These are phyloP conservation scores for Gymnoscelis rufifasciata DNA, from an alignment of 2,888 invertebrate genomes.

Conservation along the genomic window DNA sequence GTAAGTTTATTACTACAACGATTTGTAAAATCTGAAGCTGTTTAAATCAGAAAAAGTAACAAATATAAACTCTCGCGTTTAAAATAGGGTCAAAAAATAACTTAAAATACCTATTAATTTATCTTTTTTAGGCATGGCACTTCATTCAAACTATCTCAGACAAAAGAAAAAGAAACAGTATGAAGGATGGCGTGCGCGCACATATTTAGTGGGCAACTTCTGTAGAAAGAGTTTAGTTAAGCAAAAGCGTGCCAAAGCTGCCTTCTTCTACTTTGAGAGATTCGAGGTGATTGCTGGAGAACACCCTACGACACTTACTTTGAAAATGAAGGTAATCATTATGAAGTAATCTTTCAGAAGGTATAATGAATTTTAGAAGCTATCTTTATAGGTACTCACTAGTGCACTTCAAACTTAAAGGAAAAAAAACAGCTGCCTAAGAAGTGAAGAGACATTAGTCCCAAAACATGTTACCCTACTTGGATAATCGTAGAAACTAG, in stretches of 20 bases:
- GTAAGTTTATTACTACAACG: slow-evolving; percentile 31
- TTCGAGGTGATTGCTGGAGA: slow-evolving; percentile 53
- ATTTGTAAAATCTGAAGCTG: too few species aligned
- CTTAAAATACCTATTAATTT: neutral
- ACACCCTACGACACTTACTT: slow-evolving; percentile 38
- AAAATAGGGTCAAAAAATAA: too few species aligned
- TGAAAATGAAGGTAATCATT: slow-evolving; percentile 34
- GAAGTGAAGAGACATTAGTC: too few species aligned
- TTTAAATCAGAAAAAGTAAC: too few species aligned
- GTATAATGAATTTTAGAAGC: too few species aligned
- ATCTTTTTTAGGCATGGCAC: slow-evolving; percentile 39
- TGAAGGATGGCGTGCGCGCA: slow-evolving; percentile 52
- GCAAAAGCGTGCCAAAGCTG: slow-evolving; percentile 23
- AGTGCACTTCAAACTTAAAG: too few species aligned
- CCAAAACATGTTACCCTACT: too few species aligned
- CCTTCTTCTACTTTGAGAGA: slow-evolving; percentile 56
- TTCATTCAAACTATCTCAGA: slow-evolving; percentile 43
- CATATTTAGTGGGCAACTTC: slow-evolving; percentile 47
- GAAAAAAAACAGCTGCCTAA: too few species aligned
- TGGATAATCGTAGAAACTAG: too few species aligned
- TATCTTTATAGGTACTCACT: too few species aligned
- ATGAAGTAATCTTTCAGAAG: too few species aligned
- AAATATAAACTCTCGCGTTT: too few species aligned
- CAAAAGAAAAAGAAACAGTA: slow-evolving; percentile 37
- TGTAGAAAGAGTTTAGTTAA: slow-evolving; percentile 45